These are phyloP conservation scores for Tetramorium bicarinatum DNA, from an alignment of 2,888 invertebrate genomes.

Conservation along the genomic window DNA sequence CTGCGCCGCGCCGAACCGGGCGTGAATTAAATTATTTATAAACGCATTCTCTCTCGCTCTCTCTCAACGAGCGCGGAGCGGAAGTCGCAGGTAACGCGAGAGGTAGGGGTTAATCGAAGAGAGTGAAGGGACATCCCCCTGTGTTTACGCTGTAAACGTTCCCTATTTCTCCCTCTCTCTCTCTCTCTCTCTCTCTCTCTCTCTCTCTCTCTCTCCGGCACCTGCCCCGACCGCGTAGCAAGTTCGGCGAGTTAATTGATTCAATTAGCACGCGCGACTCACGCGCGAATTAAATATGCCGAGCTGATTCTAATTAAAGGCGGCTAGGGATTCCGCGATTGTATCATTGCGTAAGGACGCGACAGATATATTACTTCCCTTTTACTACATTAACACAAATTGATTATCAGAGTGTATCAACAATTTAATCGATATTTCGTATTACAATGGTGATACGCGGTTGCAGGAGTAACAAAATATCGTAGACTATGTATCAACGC, in stretches of 20 bases:
- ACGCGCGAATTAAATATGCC: conserved; percentile 71
- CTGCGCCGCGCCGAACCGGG: conserved; percentile 36
- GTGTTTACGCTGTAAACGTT: conserved; percentile 38
- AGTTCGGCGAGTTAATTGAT: conserved; percentile 73
- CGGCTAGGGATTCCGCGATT: conserved; percentile 39
- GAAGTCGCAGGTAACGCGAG: conserved; percentile 17
- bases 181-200: not conserved
- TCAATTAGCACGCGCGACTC: conserved; percentile 72
- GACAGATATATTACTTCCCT: not conserved
- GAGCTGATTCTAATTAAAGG: conserved; percentile 75
- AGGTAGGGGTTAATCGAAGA: conserved; percentile 33
- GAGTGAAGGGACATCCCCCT: conserved; percentile 11
- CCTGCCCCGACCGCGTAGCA: conserved; percentile 48
- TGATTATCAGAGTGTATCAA: conserved; percentile 2
- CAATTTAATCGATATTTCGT: conserved; percentile 26
- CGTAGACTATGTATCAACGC: not conserved
- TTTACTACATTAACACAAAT: not conserved
- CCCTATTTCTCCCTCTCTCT: not conserved
- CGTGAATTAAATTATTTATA: conserved; percentile 73
- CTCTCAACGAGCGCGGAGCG: conserved; percentile 1
- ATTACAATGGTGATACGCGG: not conserved
- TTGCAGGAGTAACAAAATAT: not conserved
- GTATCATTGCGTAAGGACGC: not conserved
- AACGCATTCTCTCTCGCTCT: conserved; percentile 54
- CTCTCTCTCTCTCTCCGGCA: not conserved